These are phyloP conservation scores for Platichthys stellatus DNA, from an alignment of 2,113 vertebrate genomes.

Conservation along the genomic window DNA sequence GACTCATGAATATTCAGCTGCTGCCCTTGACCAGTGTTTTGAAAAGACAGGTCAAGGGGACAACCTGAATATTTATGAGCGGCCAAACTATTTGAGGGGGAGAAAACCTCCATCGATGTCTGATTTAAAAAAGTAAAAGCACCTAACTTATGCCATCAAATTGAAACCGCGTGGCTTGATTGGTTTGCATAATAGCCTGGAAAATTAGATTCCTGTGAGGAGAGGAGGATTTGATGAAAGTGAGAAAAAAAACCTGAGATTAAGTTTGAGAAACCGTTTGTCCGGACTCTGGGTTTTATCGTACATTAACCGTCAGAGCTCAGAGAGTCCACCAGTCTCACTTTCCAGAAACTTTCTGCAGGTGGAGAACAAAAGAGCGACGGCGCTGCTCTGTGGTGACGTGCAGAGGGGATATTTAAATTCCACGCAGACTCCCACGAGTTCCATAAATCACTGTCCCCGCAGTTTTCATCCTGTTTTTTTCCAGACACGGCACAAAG, in stretches of 20 bases:
- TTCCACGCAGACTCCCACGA: slow-evolving; percentile 17
- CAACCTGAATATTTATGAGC: slow-evolving; percentile 67
- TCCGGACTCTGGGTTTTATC: slow-evolving; percentile 22
- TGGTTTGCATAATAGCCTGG: slow-evolving; percentile 35
- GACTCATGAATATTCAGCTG: slow-evolving; percentile 61
- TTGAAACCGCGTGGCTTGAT: slow-evolving; percentile 38
- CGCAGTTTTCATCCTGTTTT: background rate
- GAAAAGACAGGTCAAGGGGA: slow-evolving; percentile 54
- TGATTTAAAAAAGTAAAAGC: slow-evolving; percentile 5
- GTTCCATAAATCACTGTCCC: background rate
- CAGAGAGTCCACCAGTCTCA: background rate
- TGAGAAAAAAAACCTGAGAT: slow-evolving; percentile 23
- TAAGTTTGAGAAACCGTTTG: slow-evolving; percentile 22
- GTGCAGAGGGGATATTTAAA: slow-evolving; percentile 34
- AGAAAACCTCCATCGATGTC: background rate
- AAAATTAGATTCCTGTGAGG: slow-evolving; percentile 44
- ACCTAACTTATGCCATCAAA: slow-evolving; percentile 21
- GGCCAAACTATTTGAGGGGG: slow-evolving; percentile 5
- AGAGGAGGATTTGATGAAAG: slow-evolving; percentile 30
- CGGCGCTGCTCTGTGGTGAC: background rate
- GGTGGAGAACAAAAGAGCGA: slow-evolving; percentile 18
- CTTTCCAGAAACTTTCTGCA: slow-evolving; percentile 9
- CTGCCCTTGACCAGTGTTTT: slow-evolving; percentile 47
- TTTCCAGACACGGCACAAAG: slow-evolving; percentile 4
- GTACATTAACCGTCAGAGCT: slow-evolving; percentile 34